Percentiles rank a stretch among this genome's conserved stretches.
phyloP scores from a whole-genome alignment of 2,888 invertebrate species.

The Mechanitis messenoides region DNA sequence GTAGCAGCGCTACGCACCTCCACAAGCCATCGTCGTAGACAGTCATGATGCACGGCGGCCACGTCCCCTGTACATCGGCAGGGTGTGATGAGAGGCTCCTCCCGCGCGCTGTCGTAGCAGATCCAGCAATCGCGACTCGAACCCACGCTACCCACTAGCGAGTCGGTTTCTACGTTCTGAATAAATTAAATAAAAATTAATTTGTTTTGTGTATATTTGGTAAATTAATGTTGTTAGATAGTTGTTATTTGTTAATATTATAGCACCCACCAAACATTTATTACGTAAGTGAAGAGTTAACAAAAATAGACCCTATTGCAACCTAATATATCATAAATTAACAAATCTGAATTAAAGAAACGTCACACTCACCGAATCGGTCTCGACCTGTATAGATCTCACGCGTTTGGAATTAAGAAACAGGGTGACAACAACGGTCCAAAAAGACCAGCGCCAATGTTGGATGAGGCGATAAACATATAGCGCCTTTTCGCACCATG shows the following conservation, averaged over 20 bases:
- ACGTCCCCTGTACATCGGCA: constrained; percentile 96
- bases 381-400: constrained; percentile 17
- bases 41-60: constrained; percentile 94
- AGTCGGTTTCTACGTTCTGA: constrained; percentile 68
- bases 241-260: too few species aligned
- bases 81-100: constrained; percentile 90
- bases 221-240: too few species aligned
- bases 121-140: constrained; percentile 90
- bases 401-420: constrained; percentile 35
- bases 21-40: constrained; percentile 91
- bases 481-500: constrained; percentile 43
- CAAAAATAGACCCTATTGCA: too few species aligned
- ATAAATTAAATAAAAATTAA: neutral
- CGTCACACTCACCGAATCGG: constrained; percentile 25
- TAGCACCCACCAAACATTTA: too few species aligned
- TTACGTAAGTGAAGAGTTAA: too few species aligned
- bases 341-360: constrained; percentile 1
- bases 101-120: constrained; percentile 89
- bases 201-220: neutral
- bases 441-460: constrained; percentile 44
- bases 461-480: constrained; percentile 41
- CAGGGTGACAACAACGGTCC: constrained; percentile 38
- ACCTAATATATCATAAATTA: neutral
- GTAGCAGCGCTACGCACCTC: constrained; percentile 75
- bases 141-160: constrained; percentile 59